Percentiles rank a stretch among this genome's conserved stretches.
These are phyloP conservation scores for Busseola fusca DNA, from an alignment of 2,888 invertebrate genomes.

Conservation along the genomic window DNA sequence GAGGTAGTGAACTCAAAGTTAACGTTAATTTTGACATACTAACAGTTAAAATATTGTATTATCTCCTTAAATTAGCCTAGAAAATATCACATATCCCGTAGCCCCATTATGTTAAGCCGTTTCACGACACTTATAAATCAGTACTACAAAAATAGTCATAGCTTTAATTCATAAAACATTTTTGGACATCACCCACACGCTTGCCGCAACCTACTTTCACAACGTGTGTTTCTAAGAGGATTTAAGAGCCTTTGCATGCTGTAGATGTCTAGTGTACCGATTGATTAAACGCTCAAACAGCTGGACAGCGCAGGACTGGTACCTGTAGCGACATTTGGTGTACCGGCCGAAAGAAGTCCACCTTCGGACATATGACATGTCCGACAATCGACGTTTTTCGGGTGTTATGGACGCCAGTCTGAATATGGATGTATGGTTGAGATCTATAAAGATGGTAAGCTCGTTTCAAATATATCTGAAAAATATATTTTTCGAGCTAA, in stretches of 20 bases:
- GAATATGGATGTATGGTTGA: no score
- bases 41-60: neutral
- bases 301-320: neutral
- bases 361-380: neutral
- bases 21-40: neutral
- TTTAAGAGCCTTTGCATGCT: neutral
- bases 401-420: neutral
- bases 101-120: conserved; percentile 31
- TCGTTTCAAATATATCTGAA: no score
- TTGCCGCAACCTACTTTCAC: conserved; percentile 37
- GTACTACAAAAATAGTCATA: conserved; percentile 23
- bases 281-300: neutral
- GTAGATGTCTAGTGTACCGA: neutral
- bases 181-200: conserved; percentile 51
- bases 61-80: neutral
- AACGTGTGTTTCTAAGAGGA: conserved; percentile 8
- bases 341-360: neutral
- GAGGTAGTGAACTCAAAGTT: neutral
- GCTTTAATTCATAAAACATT: conserved; percentile 33
- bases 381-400: neutral
- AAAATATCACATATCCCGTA: conserved; percentile 25
- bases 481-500: no score
- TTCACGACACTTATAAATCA: conserved; percentile 54
- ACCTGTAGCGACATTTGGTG: neutral
- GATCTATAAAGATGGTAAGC: neutral